These are phyloP conservation scores for Rhodinocichla rosea DNA, from an alignment of 2,113 vertebrate species.

Conservation along the genomic window DNA sequence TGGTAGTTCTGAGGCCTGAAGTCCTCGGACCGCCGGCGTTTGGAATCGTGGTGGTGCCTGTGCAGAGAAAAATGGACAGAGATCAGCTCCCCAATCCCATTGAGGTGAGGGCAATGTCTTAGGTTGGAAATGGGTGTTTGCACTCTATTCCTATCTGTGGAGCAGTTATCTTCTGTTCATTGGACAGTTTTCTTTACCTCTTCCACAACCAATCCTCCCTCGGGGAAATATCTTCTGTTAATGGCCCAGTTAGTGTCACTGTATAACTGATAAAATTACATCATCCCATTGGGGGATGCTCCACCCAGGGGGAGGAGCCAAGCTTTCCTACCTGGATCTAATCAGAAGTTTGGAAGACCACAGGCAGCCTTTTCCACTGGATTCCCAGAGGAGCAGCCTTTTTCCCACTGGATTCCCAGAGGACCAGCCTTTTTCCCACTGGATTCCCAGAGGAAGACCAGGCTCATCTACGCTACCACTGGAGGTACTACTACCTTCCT, in stretches of 20 bases:
- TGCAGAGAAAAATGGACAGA: background rate
- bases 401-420: background rate
- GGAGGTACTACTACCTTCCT: background rate
- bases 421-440: no score
- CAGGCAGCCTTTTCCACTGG: background rate
- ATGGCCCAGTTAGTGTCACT: background rate
- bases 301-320: background rate
- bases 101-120: background rate
- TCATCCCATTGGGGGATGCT: background rate
- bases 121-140: background rate
- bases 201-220: background rate
- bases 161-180: no score
- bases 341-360: background rate
- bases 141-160: background rate
- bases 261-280: background rate
- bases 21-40: slow-evolving; percentile 88
- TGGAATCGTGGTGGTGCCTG: slow-evolving; percentile 90
- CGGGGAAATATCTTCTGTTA: background rate
- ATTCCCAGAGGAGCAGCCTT: no score
- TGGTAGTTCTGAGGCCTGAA: slow-evolving; percentile 91
- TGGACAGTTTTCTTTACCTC: background rate
- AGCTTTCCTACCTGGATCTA: background rate
- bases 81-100: background rate
- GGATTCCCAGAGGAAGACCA: background rate
- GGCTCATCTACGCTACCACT: background rate